Evolutionary conservation across 1,140 invertebrate species (phyloP).

Genomic region (Cepaea nemoralis): DNA sequence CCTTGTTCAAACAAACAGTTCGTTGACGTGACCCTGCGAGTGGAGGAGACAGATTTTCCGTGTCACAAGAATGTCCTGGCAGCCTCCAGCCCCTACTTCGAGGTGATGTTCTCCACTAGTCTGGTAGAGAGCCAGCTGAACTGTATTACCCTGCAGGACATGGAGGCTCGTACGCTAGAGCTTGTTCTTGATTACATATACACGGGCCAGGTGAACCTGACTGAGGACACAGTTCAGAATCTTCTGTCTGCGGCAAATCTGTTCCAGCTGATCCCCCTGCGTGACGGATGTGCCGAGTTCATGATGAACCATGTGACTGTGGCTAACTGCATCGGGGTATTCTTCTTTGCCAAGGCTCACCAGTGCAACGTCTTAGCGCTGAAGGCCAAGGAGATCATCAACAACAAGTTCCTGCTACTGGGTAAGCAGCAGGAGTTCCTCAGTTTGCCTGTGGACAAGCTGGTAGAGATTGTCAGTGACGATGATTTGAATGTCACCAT

Average conservation of each 20-base stretch:
- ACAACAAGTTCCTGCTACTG: slow-evolving; percentile 61
- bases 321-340: slow-evolving; percentile 69
- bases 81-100: slow-evolving; percentile 74
- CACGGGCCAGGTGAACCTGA: slow-evolving; percentile 73
- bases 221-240: slow-evolving; percentile 75
- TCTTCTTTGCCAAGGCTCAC: slow-evolving; percentile 70
- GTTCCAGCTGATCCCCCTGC: slow-evolving; percentile 72
- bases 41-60: slow-evolving; percentile 72
- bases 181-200: slow-evolving; percentile 77
- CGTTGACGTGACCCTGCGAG: slow-evolving; percentile 74
- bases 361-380: slow-evolving; percentile 64
- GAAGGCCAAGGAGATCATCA: slow-evolving; percentile 68
- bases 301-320: slow-evolving; percentile 69
- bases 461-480: slow-evolving; percentile 74
- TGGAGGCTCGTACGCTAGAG: slow-evolving; percentile 73
- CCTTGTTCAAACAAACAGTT: slow-evolving; percentile 72
- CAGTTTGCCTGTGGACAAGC: slow-evolving; percentile 68
- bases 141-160: slow-evolving; percentile 74
- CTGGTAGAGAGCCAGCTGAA: slow-evolving; percentile 73
- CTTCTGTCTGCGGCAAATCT: slow-evolving; percentile 77
- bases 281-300: slow-evolving; percentile 67
- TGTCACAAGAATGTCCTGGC: slow-evolving; percentile 75
- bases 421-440: slow-evolving; percentile 68
- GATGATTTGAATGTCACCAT: slow-evolving; percentile 75
- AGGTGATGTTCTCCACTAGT: slow-evolving; percentile 74